These are phyloP conservation scores for Dicyrtomina minuta DNA, from an alignment of 2,888 invertebrate genomes.

Conservation along the genomic window DNA sequence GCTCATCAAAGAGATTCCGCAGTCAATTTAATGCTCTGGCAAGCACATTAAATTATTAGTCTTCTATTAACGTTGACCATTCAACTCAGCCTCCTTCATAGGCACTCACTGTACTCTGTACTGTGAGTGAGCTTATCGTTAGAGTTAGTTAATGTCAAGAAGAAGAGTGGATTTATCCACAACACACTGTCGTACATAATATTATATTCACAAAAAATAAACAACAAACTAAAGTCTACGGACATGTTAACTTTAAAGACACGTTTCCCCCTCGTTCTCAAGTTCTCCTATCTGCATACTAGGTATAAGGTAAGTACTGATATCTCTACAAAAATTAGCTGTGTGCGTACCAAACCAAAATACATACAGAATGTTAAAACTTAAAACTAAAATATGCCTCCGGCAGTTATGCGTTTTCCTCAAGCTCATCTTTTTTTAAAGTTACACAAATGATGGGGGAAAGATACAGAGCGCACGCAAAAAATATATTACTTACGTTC, in stretches of 20 bases:
- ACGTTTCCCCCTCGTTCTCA: too few relatives aligned
- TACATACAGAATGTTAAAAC: too few relatives aligned
- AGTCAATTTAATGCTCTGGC: conserved; percentile 23
- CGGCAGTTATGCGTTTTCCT: background rate
- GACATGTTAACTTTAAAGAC: background rate
- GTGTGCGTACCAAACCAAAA: too few relatives aligned
- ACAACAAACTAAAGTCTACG: background rate
- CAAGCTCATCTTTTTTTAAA: background rate
- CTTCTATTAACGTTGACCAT: conserved; percentile 31
- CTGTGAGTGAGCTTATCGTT: background rate
- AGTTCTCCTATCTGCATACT: too few relatives aligned
- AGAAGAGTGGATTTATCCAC: background rate
- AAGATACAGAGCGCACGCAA: background rate
- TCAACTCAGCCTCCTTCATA: conserved; percentile 18
- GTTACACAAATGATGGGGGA: too few relatives aligned
- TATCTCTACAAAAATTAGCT: too few relatives aligned
- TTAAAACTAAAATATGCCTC: background rate
- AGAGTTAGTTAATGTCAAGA: background rate
- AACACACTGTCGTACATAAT: too few relatives aligned
- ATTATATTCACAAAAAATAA: background rate
- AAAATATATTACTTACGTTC: background rate
- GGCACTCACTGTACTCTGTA: background rate
- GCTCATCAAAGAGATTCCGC: conserved; percentile 22
- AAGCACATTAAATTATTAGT: conserved; percentile 26
- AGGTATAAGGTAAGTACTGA: too few relatives aligned